phyloP scores from a whole-genome alignment of 2,888 invertebrate species.

The Caenorhabditis wallacei region DNA sequence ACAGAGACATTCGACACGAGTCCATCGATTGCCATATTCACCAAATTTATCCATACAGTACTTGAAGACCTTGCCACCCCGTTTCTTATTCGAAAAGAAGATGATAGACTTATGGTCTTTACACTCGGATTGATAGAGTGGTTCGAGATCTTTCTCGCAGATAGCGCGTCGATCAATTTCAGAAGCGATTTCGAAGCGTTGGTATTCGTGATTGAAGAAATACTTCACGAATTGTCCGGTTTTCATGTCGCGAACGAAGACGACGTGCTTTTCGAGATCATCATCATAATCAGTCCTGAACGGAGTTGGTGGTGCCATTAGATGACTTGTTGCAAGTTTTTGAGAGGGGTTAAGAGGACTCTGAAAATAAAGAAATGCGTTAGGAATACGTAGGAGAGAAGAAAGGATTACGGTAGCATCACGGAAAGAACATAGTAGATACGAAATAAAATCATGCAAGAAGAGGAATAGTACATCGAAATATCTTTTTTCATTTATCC shows the following conservation, averaged over 20 bases:
- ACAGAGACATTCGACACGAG: constrained; percentile 13
- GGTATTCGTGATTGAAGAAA: neutral
- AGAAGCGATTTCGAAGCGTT: neutral
- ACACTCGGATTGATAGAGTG: neutral
- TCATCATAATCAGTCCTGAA: constrained; percentile 3
- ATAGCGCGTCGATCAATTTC: neutral
- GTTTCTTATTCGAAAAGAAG: neutral
- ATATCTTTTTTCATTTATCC: no score
- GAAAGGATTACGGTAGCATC: no score
- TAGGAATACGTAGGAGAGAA: neutral
- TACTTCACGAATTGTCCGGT: neutral
- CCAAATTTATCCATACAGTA: neutral
- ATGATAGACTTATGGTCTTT: neutral
- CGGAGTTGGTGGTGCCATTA: constrained; percentile 14
- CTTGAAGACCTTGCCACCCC: neutral
- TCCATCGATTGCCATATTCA: neutral
- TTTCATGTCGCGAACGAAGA: neutral
- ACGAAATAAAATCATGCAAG: no score
- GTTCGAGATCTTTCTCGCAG: neutral
- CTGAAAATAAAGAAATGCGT: neutral
- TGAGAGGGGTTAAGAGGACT: neutral
- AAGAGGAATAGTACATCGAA: no score
- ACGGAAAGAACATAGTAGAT: no score
- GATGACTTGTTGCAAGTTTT: no score
- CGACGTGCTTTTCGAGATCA: constrained; percentile 3